These are phyloP conservation scores for Nesometra sesokonis DNA, from an alignment of 35 echinoderm and acorn worm genomes.

Conservation along the genomic window DNA sequence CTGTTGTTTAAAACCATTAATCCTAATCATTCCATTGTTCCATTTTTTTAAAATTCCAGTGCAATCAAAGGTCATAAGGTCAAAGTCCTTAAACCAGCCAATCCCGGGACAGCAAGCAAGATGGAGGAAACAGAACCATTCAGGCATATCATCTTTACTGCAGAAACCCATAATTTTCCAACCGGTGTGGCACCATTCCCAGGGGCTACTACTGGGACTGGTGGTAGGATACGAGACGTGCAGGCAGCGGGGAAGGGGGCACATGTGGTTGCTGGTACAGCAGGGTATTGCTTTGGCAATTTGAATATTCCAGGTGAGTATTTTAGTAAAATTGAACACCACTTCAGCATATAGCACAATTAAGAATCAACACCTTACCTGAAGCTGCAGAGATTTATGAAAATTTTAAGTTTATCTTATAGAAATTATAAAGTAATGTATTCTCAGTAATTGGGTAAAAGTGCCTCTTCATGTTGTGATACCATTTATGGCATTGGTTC, in stretches of 20 bases:
- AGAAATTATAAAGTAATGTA: too few species aligned
- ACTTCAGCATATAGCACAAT: too few species aligned
- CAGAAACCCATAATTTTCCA: slow-evolving; percentile 97
- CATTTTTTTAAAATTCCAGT: slow-evolving; percentile 20
- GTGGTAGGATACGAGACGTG: slow-evolving; percentile 86
- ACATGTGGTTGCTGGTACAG: slow-evolving; percentile 90
- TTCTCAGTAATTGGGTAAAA: too few species aligned
- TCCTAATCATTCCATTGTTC: too few species aligned
- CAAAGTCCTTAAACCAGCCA: slow-evolving; percentile 36
- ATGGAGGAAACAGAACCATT: slow-evolving; percentile 24
- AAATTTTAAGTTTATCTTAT: too few species aligned
- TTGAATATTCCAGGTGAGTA: slow-evolving; percentile 72
- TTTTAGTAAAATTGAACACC: too few species aligned
- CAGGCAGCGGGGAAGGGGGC: slow-evolving; percentile 81
- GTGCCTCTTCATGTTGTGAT: too few species aligned
- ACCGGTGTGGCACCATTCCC: slow-evolving; percentile 96
- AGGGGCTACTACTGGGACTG: slow-evolving; percentile 90
- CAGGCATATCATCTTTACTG: slow-evolving; percentile 93
- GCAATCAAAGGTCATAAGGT: slow-evolving; percentile 67
- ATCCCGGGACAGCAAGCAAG: slow-evolving; percentile 20
- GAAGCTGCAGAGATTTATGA: too few species aligned
- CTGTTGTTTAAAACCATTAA: too few species aligned
- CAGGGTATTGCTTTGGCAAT: slow-evolving; percentile 97
- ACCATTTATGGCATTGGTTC: too few species aligned
- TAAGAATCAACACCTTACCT: too few species aligned